Conservation (phyloP, 1,140 invertebrate genomes). For the Aphelinus atriplicis region DNA sequence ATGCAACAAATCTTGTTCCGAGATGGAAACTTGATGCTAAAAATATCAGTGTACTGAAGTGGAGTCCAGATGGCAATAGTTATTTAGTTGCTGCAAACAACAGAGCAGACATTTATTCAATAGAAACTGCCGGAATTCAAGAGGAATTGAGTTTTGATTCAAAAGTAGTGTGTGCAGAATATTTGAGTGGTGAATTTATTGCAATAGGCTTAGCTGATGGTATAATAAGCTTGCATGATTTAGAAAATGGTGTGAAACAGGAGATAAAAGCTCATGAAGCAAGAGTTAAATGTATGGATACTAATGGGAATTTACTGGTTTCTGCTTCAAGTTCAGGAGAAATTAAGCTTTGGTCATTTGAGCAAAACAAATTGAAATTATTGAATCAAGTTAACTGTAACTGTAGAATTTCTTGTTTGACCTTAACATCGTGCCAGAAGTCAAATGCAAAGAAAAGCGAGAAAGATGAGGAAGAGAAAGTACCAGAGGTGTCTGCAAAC, state of each 20-base stretch:
- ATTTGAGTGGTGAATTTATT: slow-evolving; percentile 71
- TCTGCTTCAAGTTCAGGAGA: slow-evolving; percentile 80
- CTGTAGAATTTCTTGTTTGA: slow-evolving; percentile 61
- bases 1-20: slow-evolving; percentile 82
- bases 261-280: slow-evolving; percentile 71
- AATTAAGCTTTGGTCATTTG: slow-evolving; percentile 78
- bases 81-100: slow-evolving; percentile 79
- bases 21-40: slow-evolving; percentile 68
- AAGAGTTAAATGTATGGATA: slow-evolving; percentile 75
- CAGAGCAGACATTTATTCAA: slow-evolving; percentile 79
- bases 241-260: slow-evolving; percentile 63
- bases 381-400: slow-evolving; percentile 54
- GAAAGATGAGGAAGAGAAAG: slow-evolving; percentile 31
- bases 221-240: slow-evolving; percentile 71
- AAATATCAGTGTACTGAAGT: slow-evolving; percentile 68
- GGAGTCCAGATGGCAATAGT: slow-evolving; percentile 75
- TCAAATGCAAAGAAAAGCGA: slow-evolving; percentile 33
- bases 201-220: slow-evolving; percentile 79
- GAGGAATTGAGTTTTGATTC: slow-evolving; percentile 69
- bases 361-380: slow-evolving; percentile 62
- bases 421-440: slow-evolving; percentile 42
- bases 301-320: slow-evolving; percentile 66
- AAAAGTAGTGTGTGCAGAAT: slow-evolving; percentile 73
- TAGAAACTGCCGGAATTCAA: slow-evolving; percentile 75
- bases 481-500: slow-evolving; percentile 25